phyloP scores from a whole-genome alignment of 2,888 invertebrate genomes.

The Ophonus ardosiacus region DNA sequence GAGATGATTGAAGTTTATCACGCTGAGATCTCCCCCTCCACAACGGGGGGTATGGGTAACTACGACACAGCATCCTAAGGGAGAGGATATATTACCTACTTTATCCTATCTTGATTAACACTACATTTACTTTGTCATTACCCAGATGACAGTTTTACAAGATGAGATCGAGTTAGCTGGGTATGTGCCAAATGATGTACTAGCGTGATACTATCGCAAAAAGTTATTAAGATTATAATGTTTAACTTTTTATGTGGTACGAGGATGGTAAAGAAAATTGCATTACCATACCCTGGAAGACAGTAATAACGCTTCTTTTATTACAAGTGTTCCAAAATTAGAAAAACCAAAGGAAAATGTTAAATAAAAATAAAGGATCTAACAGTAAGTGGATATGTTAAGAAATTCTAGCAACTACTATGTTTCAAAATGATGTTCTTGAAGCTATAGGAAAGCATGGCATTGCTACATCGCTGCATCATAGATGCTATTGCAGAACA shows the following conservation, averaged over 20 bases:
- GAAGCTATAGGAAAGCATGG: too few species aligned
- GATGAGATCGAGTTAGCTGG: slow-evolving; percentile 26
- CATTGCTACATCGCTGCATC: too few species aligned
- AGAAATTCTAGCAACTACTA: too few species aligned
- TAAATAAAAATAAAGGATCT: too few species aligned
- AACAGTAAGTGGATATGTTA: too few species aligned
- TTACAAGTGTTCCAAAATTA: too few species aligned
- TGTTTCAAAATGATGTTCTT: too few species aligned
- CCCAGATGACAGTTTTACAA: slow-evolving; percentile 37
- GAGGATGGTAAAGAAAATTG: not conserved
- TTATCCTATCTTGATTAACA: slow-evolving; percentile 45
- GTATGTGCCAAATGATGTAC: slow-evolving; percentile 5
- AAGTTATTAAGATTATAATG: not conserved
- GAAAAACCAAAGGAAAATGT: too few species aligned
- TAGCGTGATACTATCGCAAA: not conserved
- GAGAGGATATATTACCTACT: slow-evolving; percentile 37
- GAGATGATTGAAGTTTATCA: slow-evolving; percentile 63
- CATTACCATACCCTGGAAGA: too few species aligned
- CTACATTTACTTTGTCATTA: slow-evolving; percentile 47
- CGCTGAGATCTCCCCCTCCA: slow-evolving; percentile 61
- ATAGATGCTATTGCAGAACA: too few species aligned
- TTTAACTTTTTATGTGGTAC: not conserved
- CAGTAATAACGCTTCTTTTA: too few species aligned
- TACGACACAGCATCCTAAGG: not conserved
- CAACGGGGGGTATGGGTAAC: slow-evolving; percentile 7